Evolutionary conservation across 2,113 vertebrate species (phyloP), one percentile per base, ranked within the genome.

Genomic region (Coreoperca whiteheadi): DNA sequence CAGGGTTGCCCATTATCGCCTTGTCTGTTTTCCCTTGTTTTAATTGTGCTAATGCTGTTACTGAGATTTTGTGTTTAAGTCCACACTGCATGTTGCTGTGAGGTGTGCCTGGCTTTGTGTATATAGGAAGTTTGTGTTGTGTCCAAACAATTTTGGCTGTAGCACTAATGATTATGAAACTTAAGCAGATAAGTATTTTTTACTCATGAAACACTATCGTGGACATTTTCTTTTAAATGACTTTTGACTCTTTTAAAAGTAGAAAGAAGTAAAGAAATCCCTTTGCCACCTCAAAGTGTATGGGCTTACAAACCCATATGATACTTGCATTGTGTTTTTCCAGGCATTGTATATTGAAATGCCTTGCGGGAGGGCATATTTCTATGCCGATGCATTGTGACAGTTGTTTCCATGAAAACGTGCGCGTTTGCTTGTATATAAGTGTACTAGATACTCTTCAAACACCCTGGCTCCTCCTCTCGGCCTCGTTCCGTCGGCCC

Each of bases 391-490:
- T 74, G 69, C 53, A 37, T 64, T 20, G 18, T 41, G 37, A 75
- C 54, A 28, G 70, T 82, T 85, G 75, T 75, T 79, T 86, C 54
- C 30, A 76, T 74, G 39, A 87, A 72, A 50, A n/a, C 14, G 2
- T 43, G 46, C 15, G 43, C 32, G 74, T 68, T 66, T 82, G 83
- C 79, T 74, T 83, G 64, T 78, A 80, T 82, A 82, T 21, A 53
- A 84, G 91, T 86, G 74, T 75, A 83, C 71, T 82, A 63, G 81
- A 85, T 77, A 71, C 85, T 86, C 70, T 65, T 67, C 57, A 70
- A 94, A 87, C 80, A 84, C 66, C 85, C 79, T 63, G 4, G 53
- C 84, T 88, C 91, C 91, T 92, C 86, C 91, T 79, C 86, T 89
- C 77, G 63, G 83, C 89, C 91, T 90, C 59, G 54, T 91, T 92